Conservation (phyloP, 1,140 invertebrate genomes). For the Megathymus violae region DNA sequence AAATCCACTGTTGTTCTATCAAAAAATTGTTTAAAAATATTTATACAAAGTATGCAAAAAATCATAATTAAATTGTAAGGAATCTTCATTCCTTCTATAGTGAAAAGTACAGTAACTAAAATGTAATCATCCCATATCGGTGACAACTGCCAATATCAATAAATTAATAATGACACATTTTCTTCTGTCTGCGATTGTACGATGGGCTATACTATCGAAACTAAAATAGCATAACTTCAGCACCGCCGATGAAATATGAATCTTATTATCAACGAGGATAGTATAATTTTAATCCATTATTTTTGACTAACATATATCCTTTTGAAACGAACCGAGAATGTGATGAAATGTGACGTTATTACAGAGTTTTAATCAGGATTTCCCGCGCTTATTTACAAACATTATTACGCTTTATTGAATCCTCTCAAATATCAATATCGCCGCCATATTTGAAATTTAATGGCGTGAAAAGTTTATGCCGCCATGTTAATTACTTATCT, state of each 20-base stretch:
- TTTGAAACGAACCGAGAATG: background rate
- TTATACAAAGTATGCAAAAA: conserved; percentile 5
- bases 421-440: background rate
- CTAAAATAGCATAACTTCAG: background rate
- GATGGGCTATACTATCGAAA: conserved; percentile 1
- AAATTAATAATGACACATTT: conserved; percentile 18
- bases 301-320: background rate
- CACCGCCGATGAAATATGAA: conserved; percentile 12
- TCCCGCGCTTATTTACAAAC: conserved; percentile 11
- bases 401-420: conserved; percentile 24
- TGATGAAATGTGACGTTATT: conserved; percentile 21
- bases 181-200: conserved; percentile 12
- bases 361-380: conserved; percentile 9
- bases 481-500: background rate
- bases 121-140: conserved; percentile 16
- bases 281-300: background rate
- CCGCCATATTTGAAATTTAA: background rate
- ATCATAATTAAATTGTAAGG: background rate
- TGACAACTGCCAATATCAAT: conserved; percentile 20
- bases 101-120: conserved; percentile 1
- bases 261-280: background rate
- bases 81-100: conserved; percentile 2
- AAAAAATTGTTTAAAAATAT: conserved; percentile 7
- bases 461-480: background rate
- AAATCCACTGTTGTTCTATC: background rate